Conservation (phyloP, 2,797 vertebrate species). For the Podarcis siculus region DNA sequence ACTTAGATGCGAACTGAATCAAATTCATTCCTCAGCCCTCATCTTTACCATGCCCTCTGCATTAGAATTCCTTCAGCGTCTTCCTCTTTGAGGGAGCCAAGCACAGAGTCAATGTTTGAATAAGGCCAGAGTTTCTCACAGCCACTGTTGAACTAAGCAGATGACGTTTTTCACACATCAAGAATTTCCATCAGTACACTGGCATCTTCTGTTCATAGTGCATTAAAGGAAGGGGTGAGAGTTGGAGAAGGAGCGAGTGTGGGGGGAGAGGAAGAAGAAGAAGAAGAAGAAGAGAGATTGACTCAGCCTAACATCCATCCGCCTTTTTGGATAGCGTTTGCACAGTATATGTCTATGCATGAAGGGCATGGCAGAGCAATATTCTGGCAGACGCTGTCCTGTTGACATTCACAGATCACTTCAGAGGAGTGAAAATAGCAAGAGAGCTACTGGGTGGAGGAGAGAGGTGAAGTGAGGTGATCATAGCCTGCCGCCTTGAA, state of each 20-base stretch:
- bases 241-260: not conserved
- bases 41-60: not conserved
- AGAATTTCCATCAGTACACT: conserved; percentile 11
- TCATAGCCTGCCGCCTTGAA: conserved; percentile 1
- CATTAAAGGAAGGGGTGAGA: conserved; percentile 1
- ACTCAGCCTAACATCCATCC: not conserved
- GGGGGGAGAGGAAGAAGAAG: not conserved
- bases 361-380: not conserved
- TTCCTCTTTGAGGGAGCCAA: not conserved
- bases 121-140: not conserved
- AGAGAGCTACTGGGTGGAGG: conserved; percentile 5
- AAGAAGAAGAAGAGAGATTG: not conserved
- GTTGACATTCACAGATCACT: conserved; percentile 19
- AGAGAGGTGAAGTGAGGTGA: conserved; percentile 10
- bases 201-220: conserved; percentile 1
- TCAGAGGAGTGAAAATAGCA: conserved; percentile 13
- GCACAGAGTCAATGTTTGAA: not conserved
- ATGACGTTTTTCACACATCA: not conserved
- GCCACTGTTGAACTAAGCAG: conserved; percentile 6
- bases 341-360: not conserved
- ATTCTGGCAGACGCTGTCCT: not conserved
- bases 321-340: conserved; percentile 26
- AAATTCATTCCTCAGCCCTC: not conserved
- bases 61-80: conserved; percentile 10
- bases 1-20: not conserved